A percentile compares a stretch with the other conserved stretches of the same genome.
Conservation (phyloP, 2,888 invertebrate species). For the Teleiodes luculella region DNA sequence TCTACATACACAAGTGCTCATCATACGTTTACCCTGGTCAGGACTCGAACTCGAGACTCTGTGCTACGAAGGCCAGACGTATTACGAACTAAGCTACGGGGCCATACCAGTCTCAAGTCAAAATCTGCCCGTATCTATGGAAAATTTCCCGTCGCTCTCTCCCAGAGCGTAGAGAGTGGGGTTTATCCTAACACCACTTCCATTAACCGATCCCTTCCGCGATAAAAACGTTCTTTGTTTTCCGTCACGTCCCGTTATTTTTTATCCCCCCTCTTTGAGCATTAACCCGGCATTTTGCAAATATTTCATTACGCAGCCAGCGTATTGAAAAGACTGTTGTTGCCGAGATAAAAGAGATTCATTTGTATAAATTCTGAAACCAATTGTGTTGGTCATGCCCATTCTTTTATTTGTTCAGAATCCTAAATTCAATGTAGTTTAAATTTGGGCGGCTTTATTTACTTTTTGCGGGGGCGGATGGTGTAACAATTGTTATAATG, state of each 20-base stretch:
- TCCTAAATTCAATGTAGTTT: slow-evolving; percentile 17
- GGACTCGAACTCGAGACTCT: too few relatives aligned
- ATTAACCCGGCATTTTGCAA: slow-evolving; percentile 57
- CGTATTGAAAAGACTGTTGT: slow-evolving; percentile 55
- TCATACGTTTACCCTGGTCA: too few relatives aligned
- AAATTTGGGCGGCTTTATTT: slow-evolving; percentile 2
- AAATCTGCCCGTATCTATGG: slow-evolving; percentile 14
- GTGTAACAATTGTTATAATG: neutral
- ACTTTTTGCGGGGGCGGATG: neutral
- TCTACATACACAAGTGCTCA: too few relatives aligned
- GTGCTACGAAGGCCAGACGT: too few relatives aligned
- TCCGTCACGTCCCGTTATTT: slow-evolving; percentile 67
- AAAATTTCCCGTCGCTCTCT: slow-evolving; percentile 35
- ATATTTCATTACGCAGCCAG: slow-evolving; percentile 60
- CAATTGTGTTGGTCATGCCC: slow-evolving; percentile 52
- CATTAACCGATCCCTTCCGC: slow-evolving; percentile 63
- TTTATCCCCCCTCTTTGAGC: slow-evolving; percentile 57
- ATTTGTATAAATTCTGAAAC: slow-evolving; percentile 53
- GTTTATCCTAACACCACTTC: slow-evolving; percentile 45
- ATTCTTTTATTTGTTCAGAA: slow-evolving; percentile 38
- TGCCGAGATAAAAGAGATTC: slow-evolving; percentile 54
- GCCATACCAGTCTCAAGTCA: slow-evolving; percentile 13
- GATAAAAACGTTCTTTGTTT: slow-evolving; percentile 71
- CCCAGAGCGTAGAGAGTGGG: slow-evolving; percentile 34
- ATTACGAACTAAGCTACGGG: too few relatives aligned